phyloP scores from a whole-genome alignment of 2,888 invertebrate species.

The Therioaphis trifolii region DNA sequence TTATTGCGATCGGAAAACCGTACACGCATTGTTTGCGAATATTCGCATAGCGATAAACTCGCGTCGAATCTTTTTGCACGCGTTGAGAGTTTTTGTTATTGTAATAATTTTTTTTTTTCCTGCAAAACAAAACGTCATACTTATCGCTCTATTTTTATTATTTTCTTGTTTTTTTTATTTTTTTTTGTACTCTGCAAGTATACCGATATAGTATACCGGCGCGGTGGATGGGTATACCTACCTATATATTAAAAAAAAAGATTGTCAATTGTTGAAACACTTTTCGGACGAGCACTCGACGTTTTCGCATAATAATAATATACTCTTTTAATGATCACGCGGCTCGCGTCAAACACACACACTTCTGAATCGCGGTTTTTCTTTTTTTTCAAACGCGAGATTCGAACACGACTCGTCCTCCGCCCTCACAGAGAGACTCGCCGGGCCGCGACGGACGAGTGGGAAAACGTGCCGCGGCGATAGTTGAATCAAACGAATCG shows the following conservation, averaged over 20 bases:
- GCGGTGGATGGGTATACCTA: no score
- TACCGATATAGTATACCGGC: neutral
- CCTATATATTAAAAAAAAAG: neutral
- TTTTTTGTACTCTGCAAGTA: neutral
- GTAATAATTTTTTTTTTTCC: neutral
- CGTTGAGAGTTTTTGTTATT: no score
- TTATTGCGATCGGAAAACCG: no score
- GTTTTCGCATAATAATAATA: neutral
- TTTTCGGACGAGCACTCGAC: constrained; percentile 42
- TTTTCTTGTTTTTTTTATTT: no score
- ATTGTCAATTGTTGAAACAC: constrained; percentile 38
- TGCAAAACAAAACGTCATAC: neutral
- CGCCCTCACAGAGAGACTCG: neutral
- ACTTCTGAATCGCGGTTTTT: constrained; percentile 4
- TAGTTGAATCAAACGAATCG: neutral
- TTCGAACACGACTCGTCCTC: neutral
- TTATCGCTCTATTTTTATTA: neutral
- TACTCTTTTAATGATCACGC: constrained; percentile 30
- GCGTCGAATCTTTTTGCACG: no score
- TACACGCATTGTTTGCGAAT: no score
- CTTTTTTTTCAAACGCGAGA: constrained; percentile 6
- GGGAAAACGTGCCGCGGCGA: constrained; percentile 7
- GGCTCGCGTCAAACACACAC: neutral
- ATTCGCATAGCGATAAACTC: no score
- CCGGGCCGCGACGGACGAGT: constrained; percentile 8